Evolutionary conservation across 2,113 vertebrate species (phyloP).

Genomic region (Monopterus albus): DNA sequence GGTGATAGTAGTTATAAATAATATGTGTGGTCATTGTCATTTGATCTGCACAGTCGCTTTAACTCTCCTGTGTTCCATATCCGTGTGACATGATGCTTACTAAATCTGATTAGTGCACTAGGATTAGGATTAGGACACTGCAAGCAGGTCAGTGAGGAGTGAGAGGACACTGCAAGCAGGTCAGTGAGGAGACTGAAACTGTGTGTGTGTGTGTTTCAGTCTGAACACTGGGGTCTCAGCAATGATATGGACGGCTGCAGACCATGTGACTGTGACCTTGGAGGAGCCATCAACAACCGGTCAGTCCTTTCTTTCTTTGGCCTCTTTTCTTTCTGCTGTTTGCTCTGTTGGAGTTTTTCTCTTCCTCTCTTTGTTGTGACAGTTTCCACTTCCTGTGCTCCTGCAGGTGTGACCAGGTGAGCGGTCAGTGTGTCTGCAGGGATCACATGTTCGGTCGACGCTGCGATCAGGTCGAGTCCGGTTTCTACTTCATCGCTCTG

Average conservation of each 20-base stretch:
- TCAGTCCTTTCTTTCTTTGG: too few relatives aligned
- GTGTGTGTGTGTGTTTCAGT: slow-evolving; percentile 81
- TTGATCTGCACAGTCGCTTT: too few relatives aligned
- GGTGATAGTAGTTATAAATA: too few relatives aligned
- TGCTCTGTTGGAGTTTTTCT: neutral
- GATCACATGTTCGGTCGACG: slow-evolving; percentile 93
- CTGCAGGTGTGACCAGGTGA: slow-evolving; percentile 89
- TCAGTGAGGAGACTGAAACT: too few relatives aligned
- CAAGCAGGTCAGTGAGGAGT: too few relatives aligned
- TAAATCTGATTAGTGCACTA: too few relatives aligned
- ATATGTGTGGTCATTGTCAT: too few relatives aligned
- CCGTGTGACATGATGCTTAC: too few relatives aligned
- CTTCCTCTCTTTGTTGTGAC: neutral
- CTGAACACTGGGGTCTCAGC: slow-evolving; percentile 96
- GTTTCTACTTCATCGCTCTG: slow-evolving; percentile 93
- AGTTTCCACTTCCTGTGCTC: neutral
- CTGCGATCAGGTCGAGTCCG: slow-evolving; percentile 92
- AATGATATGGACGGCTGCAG: slow-evolving; percentile 96
- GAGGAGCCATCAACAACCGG: slow-evolving; percentile 92
- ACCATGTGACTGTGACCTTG: slow-evolving; percentile 94
- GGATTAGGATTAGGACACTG: too few relatives aligned
- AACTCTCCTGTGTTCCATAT: too few relatives aligned
- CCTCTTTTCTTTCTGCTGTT: too few relatives aligned
- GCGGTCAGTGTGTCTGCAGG: slow-evolving; percentile 90
- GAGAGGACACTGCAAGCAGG: too few relatives aligned